Conservation (phyloP, 2,888 invertebrate genomes). For the Sarcophaga caerulescens region DNA sequence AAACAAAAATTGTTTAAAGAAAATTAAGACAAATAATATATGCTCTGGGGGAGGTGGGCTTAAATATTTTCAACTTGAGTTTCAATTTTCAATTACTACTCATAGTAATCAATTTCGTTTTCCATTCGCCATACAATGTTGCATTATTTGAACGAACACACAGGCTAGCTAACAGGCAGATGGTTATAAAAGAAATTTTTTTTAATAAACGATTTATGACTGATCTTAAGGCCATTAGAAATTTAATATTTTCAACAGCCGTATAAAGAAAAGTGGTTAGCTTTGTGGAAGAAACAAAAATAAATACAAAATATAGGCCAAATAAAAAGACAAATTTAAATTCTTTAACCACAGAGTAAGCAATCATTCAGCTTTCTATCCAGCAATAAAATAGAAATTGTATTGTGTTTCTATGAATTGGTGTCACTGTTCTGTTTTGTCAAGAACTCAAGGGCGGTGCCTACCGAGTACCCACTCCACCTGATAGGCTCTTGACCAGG, state of each 20-base stretch:
- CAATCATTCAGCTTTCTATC: no score
- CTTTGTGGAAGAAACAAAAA: background rate
- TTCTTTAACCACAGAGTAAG: no score
- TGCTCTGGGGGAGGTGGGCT: background rate
- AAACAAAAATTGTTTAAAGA: constrained; percentile 32
- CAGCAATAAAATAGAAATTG: no score
- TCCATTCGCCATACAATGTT: background rate
- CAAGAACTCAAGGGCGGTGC: no score
- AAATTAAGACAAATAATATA: constrained; percentile 42
- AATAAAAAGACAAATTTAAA: background rate
- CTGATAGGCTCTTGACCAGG: no score
- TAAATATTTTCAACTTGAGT: constrained; percentile 31
- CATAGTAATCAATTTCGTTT: constrained; percentile 49
- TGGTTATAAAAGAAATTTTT: constrained; percentile 7
- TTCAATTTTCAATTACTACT: constrained; percentile 43
- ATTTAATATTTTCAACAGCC: background rate
- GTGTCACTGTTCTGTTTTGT: no score
- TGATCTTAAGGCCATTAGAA: constrained; percentile 3
- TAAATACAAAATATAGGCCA: background rate
- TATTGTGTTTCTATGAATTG: no score
- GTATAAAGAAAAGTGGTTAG: background rate
- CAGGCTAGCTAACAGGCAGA: background rate
- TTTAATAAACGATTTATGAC: constrained; percentile 21
- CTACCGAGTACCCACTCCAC: no score
- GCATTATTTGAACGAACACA: background rate